phyloP scores from a whole-genome alignment of 2,888 invertebrate genomes.

The Harpalus rufipes region DNA sequence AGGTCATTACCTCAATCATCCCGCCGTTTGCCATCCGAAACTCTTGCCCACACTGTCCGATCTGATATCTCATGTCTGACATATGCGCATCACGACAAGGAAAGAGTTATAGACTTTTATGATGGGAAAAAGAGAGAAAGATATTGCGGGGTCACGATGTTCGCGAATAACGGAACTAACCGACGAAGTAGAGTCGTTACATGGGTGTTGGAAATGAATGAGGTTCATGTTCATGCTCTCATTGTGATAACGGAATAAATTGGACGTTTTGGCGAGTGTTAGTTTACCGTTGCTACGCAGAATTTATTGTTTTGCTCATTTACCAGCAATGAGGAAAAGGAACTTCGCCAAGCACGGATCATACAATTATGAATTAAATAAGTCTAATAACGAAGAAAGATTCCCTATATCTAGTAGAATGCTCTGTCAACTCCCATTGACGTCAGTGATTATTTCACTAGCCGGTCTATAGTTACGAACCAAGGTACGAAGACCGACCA shows the following conservation, averaged over 20 bases:
- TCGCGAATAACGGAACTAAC: conserved; percentile 35
- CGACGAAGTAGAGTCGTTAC: conserved; percentile 37
- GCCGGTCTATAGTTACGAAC: no score
- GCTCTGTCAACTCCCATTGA: no score
- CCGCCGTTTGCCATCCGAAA: not conserved
- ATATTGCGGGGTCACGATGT: conserved; percentile 31
- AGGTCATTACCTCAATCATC: conserved; percentile 1
- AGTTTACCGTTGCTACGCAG: conserved; percentile 51
- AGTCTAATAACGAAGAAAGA: no score
- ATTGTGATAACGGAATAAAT: conserved; percentile 61
- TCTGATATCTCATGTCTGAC: conserved; percentile 1
- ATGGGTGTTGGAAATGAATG: conserved; percentile 43
- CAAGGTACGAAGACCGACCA: no score
- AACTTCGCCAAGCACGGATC: not conserved
- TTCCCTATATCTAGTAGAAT: no score
- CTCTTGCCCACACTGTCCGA: not conserved
- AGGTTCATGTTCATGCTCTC: conserved; percentile 51
- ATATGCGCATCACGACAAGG: not conserved
- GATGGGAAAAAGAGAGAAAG: not conserved
- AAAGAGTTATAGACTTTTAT: not conserved
- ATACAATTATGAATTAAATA: not conserved
- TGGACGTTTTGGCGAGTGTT: conserved; percentile 33
- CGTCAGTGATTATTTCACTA: no score
- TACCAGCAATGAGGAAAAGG: conserved; percentile 1
- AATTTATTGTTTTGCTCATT: conserved; percentile 40